A percentile compares a stretch with the other conserved stretches of the same genome.
Conservation (phyloP, 2,113 vertebrate species). For the Thalassoma bifasciatum region DNA sequence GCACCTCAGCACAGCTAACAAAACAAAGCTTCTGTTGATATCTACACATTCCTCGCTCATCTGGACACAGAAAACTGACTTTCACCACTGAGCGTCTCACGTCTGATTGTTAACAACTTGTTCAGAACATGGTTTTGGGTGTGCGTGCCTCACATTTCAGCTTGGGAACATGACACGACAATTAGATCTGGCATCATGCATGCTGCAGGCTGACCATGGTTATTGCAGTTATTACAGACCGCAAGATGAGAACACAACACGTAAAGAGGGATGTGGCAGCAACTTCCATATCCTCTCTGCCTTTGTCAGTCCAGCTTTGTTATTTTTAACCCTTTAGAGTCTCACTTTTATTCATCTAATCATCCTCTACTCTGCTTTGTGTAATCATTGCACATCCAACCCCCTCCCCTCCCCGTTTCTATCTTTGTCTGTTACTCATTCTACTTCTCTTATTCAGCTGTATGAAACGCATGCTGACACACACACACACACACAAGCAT, state of each 20-base stretch:
- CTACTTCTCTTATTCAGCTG: conserved; percentile 65
- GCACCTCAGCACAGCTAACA: conserved; percentile 72
- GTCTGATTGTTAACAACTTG: not conserved
- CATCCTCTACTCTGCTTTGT: conserved; percentile 32
- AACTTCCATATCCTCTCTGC: conserved; percentile 39
- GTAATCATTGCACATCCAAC: conserved; percentile 34
- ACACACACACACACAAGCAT: conserved; percentile 36
- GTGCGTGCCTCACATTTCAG: conserved; percentile 44
- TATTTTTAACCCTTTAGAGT: conserved; percentile 19
- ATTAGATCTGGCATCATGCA: conserved; percentile 64
- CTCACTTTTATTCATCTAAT: conserved; percentile 31
- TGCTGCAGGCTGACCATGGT: conserved; percentile 62
- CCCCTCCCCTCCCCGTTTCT: conserved; percentile 13
- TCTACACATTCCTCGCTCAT: conserved; percentile 64
- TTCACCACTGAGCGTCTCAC: not conserved
- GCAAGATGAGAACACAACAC: conserved; percentile 56
- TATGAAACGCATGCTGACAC: conserved; percentile 32
- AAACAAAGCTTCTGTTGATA: conserved; percentile 74
- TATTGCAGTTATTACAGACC: conserved; percentile 69
- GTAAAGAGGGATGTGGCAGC: conserved; percentile 49
- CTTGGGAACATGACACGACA: conserved; percentile 64
- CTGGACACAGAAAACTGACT: conserved; percentile 24
- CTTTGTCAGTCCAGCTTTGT: conserved; percentile 12
- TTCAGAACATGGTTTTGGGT: conserved; percentile 29
- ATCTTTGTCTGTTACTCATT: conserved; percentile 65